phyloP scores from a whole-genome alignment of 2,797 vertebrate species.

The Enteromius mattozi region DNA sequence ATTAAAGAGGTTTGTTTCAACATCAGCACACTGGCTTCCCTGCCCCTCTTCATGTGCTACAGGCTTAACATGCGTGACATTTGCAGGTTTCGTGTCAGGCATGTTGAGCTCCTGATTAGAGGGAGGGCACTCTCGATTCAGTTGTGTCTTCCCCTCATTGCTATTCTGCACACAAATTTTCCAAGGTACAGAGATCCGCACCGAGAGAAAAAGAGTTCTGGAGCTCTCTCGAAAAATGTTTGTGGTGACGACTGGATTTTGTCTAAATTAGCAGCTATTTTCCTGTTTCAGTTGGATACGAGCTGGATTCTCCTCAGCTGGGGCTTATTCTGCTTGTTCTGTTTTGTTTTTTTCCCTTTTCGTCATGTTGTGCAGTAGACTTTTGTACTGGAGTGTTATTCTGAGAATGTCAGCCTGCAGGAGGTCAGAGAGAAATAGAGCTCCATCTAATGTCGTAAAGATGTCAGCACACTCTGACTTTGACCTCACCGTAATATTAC shows the following conservation, averaged over 20 bases:
- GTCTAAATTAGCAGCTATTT: constrained; percentile 59
- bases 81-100: constrained; percentile 46
- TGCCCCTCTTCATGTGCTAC: constrained; percentile 28
- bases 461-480: constrained; percentile 51
- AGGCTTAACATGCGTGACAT: constrained; percentile 46
- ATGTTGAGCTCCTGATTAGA: constrained; percentile 73
- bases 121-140: constrained; percentile 57
- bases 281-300: constrained; percentile 3
- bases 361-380: constrained; percentile 1
- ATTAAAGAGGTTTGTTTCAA: constrained; percentile 44
- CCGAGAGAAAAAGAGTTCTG: constrained; percentile 60
- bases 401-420: constrained; percentile 23
- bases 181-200: constrained; percentile 67
- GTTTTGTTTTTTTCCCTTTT: neutral
- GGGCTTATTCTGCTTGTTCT: constrained; percentile 20
- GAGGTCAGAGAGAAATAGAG: constrained; percentile 67
- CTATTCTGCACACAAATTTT: constrained; percentile 71
- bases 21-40: constrained; percentile 12
- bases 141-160: constrained; percentile 69
- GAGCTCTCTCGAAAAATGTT: constrained; percentile 49
- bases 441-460: constrained; percentile 72
- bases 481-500: neutral
- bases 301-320: constrained; percentile 33
- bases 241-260: constrained; percentile 49
- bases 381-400: constrained; percentile 13